Base-by-base conservation (phyloP, 1,140 invertebrate genomes). In the Grapholita molesta region DNA sequence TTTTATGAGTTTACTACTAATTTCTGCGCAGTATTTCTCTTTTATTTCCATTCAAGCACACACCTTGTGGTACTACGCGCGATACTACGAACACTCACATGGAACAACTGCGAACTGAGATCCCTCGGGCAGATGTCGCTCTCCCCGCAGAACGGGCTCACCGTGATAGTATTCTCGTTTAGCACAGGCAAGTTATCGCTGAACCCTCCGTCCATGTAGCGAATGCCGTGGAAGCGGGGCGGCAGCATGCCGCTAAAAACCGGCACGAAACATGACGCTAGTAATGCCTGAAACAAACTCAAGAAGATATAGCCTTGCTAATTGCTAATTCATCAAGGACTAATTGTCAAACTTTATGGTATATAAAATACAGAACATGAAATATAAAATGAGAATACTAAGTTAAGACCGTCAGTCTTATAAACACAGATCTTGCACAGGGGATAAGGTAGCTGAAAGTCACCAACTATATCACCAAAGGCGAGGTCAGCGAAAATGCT, bases 81-180 rank as follows among this genome's bases (percentile, higher is more conserved):
- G n/a, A 38, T n/a, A 48, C 3, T 21, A 48, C 12, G 42, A 48
- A 64, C 68, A 93, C 93, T 93, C 89, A 96, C 95, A 81, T 97
- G 96, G 79, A 97, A 97, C 52, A 97, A 89, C 88, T 97, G 96
- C n/a, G 96, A 96, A 68, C 95, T 96, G 67, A 95, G 93, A 89
- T 99, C 99, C 65, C 96, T 93, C 0, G 99, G 99, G 92, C 99
- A 99, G 75, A 99, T 99, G 86, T 99, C 99, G 83, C 96, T 97
- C 89, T 99, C 98, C 0, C 99, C 99, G 81, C 97, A 97, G 91
- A 99, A 99, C 0, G 99, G 99, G 82, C 97, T 98, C 23, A 99
- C 97, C 0, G 98, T 99, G 68, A 99, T 96, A 0, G 99, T 99
- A 82, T 99, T 96, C 83, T 98, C 96, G 88, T 99, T 97, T 11